Evolutionary conservation across 2,888 invertebrate genomes (phyloP).

Genomic region (Xestoiulus laeticollis): DNA sequence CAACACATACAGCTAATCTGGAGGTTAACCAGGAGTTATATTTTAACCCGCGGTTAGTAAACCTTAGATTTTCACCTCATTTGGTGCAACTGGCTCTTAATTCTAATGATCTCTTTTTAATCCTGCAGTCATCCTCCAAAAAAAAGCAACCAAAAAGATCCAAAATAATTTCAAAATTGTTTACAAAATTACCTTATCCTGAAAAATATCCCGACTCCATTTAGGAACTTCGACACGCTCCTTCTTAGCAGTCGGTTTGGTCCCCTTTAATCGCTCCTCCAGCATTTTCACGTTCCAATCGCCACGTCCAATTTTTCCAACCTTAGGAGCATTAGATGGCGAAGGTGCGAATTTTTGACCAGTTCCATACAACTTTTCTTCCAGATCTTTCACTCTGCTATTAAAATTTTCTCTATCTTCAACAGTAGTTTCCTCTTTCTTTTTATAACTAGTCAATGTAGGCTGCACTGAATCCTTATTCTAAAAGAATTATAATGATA

Average conservation of each 20-base stretch:
- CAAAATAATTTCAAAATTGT: background rate
- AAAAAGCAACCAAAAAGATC: background rate
- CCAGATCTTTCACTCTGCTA: slow-evolving; percentile 73
- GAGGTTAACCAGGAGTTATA: too few species aligned
- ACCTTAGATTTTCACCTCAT: too few species aligned
- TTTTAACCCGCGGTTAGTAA: too few species aligned
- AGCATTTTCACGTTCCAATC: slow-evolving; percentile 94
- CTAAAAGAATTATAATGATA: background rate
- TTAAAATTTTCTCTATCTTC: slow-evolving; percentile 58
- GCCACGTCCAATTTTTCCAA: slow-evolving; percentile 76
- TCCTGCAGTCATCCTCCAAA: background rate
- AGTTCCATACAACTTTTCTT: slow-evolving; percentile 76
- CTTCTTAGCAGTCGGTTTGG: slow-evolving; percentile 67
- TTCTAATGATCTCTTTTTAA: too few species aligned
- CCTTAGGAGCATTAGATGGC: background rate
- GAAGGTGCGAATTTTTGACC: slow-evolving; percentile 57
- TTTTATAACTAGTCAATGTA: slow-evolving; percentile 34
- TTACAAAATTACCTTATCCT: slow-evolving; percentile 63
- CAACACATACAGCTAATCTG: too few species aligned
- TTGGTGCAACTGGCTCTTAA: too few species aligned
- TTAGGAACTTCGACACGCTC: slow-evolving; percentile 80
- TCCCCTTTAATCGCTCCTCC: slow-evolving; percentile 81
- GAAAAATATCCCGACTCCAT: slow-evolving; percentile 84
- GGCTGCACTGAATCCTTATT: slow-evolving; percentile 51
- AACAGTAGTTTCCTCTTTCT: slow-evolving; percentile 46